Conservation (phyloP, 2,113 vertebrate species). For the Falcunculus frontatus region DNA sequence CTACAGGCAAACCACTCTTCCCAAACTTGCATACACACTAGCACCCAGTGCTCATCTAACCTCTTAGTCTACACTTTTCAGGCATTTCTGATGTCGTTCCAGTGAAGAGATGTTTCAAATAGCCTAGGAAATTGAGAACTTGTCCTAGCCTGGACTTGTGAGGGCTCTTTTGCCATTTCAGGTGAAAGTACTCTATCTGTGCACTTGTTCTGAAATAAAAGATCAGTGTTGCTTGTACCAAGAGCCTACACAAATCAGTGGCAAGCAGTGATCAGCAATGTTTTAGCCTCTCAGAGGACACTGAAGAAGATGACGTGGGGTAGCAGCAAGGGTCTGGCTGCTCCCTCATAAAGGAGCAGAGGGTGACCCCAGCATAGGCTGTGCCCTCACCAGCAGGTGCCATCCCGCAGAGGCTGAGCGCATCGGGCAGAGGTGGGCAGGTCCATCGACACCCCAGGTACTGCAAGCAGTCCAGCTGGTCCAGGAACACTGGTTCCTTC, state of each 20-base stretch:
- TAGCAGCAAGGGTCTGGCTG: neutral
- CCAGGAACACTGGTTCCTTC: neutral
- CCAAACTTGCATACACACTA: neutral
- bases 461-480: rapidly evolving
- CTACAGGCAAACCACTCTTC: neutral
- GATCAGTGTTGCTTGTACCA: neutral
- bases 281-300: neutral
- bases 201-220: neutral
- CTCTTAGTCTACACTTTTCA: neutral
- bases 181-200: neutral
- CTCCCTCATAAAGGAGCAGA: neutral
- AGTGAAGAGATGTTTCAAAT: neutral
- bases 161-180: neutral
- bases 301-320: rapidly evolving
- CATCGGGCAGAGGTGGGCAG: rapidly evolving
- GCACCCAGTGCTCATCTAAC: neutral
- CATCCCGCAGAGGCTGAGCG: rapidly evolving
- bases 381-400: rapidly evolving
- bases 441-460: rapidly evolving
- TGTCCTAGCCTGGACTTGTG: neutral
- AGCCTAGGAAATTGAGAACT: neutral
- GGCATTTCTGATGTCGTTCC: neutral
- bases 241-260: rapidly evolving
- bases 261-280: neutral
- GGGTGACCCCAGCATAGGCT: rapidly evolving